Base-by-base conservation (phyloP, 2,113 vertebrate genomes). In the Alethe castanea region DNA sequence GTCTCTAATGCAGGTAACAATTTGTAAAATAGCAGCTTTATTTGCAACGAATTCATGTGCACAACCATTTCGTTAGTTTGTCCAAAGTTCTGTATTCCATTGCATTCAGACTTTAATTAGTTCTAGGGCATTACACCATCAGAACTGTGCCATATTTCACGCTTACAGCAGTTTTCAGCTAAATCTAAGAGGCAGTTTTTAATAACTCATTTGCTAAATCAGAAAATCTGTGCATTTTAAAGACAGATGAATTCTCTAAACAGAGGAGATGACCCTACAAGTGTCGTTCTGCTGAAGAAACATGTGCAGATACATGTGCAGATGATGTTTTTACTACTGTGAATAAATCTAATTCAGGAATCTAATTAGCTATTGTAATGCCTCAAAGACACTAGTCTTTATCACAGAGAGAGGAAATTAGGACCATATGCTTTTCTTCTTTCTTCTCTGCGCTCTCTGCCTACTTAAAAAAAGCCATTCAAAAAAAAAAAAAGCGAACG, bases 291-390 rank as follows among this genome's bases (percentile, higher is more conserved):
- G 57, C 84, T 71, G 59, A 47, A 53, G 64, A 85, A 73, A 88
- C 54, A 66, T 5, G 5, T 85, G 81, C 81, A 88, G 76, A 65
- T 84, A 88, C 54, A 66, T 5, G 5, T 85, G 81, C 84, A 88
- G 76, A 65, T 84, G 57, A 83, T 65, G 45, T 76, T 90, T 92
- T 93, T 76, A 89, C 77, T 94, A 76, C 73, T 80, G 59, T 72
- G 88, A 86, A 64, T 89, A 92, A 87, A 92, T 84, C 47, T 85
- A 74, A 95, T 84, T 76, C 50, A 42, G 81, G 86, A 84, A 83
- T 65, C 50, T 90, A 95, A 95, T 94, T 88, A 96, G 90, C 90
- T 74, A 89, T 89, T 84, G 86, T 86, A 76, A 71, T 94, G 59
- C 67, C 78, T 85, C 90, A 79, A 89, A 81, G 83, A 91, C 90